Evolutionary conservation across 2,113 vertebrate species (phyloP).

Genomic region (Microtus oregoni): DNA sequence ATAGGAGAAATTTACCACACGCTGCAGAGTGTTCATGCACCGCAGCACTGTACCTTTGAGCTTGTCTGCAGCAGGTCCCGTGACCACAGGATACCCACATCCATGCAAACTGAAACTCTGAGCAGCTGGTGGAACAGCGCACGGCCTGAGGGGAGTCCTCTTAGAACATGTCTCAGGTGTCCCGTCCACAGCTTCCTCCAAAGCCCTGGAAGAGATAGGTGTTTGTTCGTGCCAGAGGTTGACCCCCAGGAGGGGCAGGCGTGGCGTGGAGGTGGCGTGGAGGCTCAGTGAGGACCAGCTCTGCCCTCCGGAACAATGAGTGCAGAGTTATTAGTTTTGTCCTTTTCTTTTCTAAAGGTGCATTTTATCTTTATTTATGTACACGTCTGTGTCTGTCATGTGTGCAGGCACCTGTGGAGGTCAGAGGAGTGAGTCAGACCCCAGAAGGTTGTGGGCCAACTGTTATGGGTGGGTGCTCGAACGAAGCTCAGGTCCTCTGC

Average conservation of each 20-base stretch:
- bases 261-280: not conserved
- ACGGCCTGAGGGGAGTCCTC: not conserved
- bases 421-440: not conserved
- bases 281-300: not conserved
- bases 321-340: not conserved
- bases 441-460: not conserved
- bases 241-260: not conserved
- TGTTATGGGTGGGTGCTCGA: not conserved
- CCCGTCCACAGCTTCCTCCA: not conserved
- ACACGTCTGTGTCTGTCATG: not conserved
- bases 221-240: not conserved
- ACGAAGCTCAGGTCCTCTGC: not conserved
- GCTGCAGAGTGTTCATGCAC: not conserved
- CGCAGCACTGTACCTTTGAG: not conserved
- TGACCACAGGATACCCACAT: not conserved
- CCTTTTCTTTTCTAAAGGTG: not conserved
- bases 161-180: not conserved
- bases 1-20: not conserved
- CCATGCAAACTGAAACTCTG: not conserved
- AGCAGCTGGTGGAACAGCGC: not conserved
- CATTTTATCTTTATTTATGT: not conserved
- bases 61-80: not conserved
- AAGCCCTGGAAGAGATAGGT: constrained; percentile 7
- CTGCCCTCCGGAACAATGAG: not conserved
- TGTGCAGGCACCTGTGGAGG: not conserved